These are phyloP conservation scores for Drosophila nigromelanica DNA, from an alignment of 1,140 invertebrate genomes.

Conservation along the genomic window DNA sequence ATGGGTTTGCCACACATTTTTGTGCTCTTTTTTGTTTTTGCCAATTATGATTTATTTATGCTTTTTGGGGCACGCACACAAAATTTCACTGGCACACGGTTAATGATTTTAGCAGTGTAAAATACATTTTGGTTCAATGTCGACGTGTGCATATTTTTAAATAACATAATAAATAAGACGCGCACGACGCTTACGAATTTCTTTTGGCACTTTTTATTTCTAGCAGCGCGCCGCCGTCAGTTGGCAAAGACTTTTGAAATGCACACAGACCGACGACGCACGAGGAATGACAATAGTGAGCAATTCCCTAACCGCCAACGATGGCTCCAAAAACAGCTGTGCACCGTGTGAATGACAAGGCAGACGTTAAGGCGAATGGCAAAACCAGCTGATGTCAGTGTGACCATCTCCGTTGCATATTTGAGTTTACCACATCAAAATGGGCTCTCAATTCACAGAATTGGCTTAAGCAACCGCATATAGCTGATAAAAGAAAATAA, in stretches of 20 bases:
- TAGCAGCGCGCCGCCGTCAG: conserved; percentile 26
- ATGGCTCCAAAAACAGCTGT: conserved; percentile 36
- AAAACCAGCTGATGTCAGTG: conserved; percentile 10
- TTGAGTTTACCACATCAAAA: background rate
- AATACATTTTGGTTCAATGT: conserved; percentile 38
- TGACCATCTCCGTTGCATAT: background rate
- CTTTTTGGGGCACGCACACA: conserved; percentile 29
- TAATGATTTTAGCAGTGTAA: conserved; percentile 1
- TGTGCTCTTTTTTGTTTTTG: conserved; percentile 18
- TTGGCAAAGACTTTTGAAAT: conserved; percentile 40
- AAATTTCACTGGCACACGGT: conserved; percentile 22
- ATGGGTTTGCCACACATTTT: conserved; percentile 46
- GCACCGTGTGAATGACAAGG: conserved; percentile 5
- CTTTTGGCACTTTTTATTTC: conserved; percentile 41
- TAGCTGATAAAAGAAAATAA: background rate
- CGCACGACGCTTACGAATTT: conserved; percentile 31
- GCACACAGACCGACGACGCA: conserved; percentile 41
- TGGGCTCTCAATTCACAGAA: background rate
- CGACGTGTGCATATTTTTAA: conserved; percentile 41
- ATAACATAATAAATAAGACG: conserved; percentile 33
- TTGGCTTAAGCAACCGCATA: background rate
- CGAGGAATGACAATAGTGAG: conserved; percentile 38
- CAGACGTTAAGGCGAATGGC: conserved; percentile 16
- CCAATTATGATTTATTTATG: conserved; percentile 41
- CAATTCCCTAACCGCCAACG: conserved; percentile 19